Base-by-base conservation (phyloP, 2,113 vertebrate species). In the Clarias magur region DNA sequence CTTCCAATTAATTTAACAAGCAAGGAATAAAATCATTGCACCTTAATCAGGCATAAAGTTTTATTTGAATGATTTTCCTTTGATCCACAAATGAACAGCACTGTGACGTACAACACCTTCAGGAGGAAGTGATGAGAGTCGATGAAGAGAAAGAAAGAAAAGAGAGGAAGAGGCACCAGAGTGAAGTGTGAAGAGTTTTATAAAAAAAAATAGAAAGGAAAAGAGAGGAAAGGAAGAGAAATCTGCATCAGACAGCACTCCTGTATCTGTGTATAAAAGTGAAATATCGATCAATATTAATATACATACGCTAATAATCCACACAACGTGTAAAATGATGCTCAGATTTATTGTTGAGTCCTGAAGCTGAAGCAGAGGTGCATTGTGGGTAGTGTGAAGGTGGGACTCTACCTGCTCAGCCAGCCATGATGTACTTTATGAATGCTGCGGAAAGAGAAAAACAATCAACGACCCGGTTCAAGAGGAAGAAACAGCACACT, bases 371-470 rank as follows among this genome's bases (percentile, higher is more conserved):
- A 21, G 56, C 19, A 38, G 16, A 85, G 4, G 38, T 67, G 70
- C 68, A 60, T 59, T 27, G 3, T 62, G 34, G 21, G 81, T 85
- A 67, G 30, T n/a, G 56, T 12, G 30, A 60, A 75, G 9, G 42
- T 21, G 68, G 25, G 17, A n/a, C 25, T 73, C 10, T 70, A 83
- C 85, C 76, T 88, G 80, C 90, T 94, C 93, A 96, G 79, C 92
- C 89, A 53, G 95, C 93, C 95, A 96, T 94, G 57, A 96, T 93
- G 89, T 96, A 90, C 87, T 96, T 96, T 81, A 96, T 94, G 88
- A 96, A 96, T 70, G 94, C 94, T 93, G 88, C 11, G 27, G 15
- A 63, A 11, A 90, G 2, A 86, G 83, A 79, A 59, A 63, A 30
- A 80, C 13, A 30, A 80, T 80, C 54, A 65, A 2, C 25, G 15